Percentiles rank a stretch among this genome's conserved stretches.
phyloP scores from a whole-genome alignment of 2,797 vertebrate species.

The Menidia menidia region DNA sequence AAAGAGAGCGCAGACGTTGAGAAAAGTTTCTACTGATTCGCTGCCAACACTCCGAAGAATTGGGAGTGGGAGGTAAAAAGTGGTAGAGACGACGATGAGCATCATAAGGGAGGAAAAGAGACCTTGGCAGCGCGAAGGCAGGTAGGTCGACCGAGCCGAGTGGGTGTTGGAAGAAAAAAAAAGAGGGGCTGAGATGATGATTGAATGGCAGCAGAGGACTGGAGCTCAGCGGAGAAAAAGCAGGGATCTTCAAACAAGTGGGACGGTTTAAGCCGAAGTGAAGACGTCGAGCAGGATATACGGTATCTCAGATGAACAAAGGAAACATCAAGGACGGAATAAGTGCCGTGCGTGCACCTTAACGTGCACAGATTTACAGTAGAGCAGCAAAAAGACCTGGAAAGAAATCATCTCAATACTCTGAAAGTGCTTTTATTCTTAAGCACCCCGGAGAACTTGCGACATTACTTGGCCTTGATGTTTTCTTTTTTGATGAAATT shows the following conservation, averaged over 20 bases:
- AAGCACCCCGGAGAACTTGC: no score
- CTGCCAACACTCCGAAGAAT: background rate
- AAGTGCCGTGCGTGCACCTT: background rate
- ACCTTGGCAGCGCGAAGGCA: conserved; percentile 1
- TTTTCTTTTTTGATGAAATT: no score
- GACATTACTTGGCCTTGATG: no score
- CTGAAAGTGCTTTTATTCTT: no score
- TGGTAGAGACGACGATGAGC: conserved; percentile 1
- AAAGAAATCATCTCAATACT: no score
- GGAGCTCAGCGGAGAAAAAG: background rate
- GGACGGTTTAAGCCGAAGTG: background rate
- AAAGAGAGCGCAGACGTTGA: background rate
- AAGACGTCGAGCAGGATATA: background rate
- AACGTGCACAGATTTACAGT: background rate
- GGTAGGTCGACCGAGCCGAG: conserved; percentile 2
- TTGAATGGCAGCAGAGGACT: background rate
- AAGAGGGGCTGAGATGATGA: background rate
- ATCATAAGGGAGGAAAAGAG: conserved; percentile 5
- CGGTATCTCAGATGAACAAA: background rate
- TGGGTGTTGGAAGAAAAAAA: background rate
- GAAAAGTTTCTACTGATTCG: background rate
- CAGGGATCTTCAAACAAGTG: background rate
- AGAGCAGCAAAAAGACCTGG: background rate
- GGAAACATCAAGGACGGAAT: background rate
- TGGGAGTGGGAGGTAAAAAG: conserved; percentile 3